Conservation (phyloP, 2,113 vertebrate genomes). For the Vulpes lagopus region DNA sequence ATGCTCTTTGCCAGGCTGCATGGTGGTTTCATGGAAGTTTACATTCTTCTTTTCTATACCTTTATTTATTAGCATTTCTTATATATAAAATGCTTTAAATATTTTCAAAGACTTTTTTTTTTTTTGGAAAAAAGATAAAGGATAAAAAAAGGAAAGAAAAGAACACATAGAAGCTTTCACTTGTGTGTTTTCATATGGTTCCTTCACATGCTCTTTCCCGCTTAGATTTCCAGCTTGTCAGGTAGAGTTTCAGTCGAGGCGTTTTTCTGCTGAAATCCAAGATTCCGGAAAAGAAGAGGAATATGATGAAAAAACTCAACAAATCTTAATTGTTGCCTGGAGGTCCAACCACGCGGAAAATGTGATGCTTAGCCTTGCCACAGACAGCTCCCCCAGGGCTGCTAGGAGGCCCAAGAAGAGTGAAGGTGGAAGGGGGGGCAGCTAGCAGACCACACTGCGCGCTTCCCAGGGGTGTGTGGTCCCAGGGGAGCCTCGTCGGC, state of each 20-base stretch:
- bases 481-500: neutral
- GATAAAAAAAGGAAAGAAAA: neutral
- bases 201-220: neutral
- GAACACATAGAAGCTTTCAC: neutral
- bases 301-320: constrained; percentile 21
- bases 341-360: neutral
- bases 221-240: constrained; percentile 53
- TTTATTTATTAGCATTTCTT: constrained; percentile 17
- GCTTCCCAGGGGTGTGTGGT: neutral
- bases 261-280: constrained; percentile 59
- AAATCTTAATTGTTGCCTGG: neutral
- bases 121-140: neutral
- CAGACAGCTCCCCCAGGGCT: neutral
- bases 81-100: neutral
- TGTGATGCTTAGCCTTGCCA: neutral
- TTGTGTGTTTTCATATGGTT: neutral
- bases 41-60: neutral
- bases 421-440: neutral
- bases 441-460: neutral
- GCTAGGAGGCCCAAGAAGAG: neutral
- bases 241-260: constrained; percentile 28
- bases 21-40: neutral
- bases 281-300: constrained; percentile 20
- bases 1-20: neutral
- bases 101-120: neutral